These are phyloP conservation scores for Rallus crepitans DNA, from an alignment of 2,797 vertebrate species.

Conservation along the genomic window DNA sequence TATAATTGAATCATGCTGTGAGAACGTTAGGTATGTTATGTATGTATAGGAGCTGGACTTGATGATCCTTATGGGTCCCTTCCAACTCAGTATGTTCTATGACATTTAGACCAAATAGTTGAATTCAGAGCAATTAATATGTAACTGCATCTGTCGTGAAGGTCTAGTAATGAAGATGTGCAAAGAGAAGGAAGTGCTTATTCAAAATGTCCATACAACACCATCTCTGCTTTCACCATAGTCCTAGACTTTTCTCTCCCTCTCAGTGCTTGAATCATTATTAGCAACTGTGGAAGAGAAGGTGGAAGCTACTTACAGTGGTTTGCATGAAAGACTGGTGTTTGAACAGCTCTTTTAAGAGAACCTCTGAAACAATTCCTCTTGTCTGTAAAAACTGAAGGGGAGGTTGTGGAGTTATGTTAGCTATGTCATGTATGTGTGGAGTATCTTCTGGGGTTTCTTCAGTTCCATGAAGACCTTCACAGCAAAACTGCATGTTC, in stretches of 20 bases:
- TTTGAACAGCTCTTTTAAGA: not conserved
- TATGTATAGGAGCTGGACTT: too few relatives aligned
- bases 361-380: not conserved
- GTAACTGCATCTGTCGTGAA: not conserved
- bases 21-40: not conserved
- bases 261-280: not conserved
- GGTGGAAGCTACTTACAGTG: not conserved
- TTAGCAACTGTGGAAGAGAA: not conserved
- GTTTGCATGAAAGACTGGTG: not conserved
- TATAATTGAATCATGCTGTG: not conserved
- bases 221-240: not conserved
- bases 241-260: not conserved
- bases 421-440: not conserved
- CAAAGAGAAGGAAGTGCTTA: not conserved
- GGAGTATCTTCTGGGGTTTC: not conserved
- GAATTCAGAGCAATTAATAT: not conserved
- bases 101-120: not conserved
- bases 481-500: slow-evolving; percentile 32
- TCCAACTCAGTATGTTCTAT: too few relatives aligned
- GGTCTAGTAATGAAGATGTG: not conserved
- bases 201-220: not conserved
- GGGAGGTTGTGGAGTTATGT: not conserved
- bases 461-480: slow-evolving; percentile 53
- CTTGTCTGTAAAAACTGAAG: not conserved
- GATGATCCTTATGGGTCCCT: too few relatives aligned